Evolutionary conservation across 2,888 invertebrate genomes (phyloP).

Genomic region (Sinopyrophorus schimmeli): DNA sequence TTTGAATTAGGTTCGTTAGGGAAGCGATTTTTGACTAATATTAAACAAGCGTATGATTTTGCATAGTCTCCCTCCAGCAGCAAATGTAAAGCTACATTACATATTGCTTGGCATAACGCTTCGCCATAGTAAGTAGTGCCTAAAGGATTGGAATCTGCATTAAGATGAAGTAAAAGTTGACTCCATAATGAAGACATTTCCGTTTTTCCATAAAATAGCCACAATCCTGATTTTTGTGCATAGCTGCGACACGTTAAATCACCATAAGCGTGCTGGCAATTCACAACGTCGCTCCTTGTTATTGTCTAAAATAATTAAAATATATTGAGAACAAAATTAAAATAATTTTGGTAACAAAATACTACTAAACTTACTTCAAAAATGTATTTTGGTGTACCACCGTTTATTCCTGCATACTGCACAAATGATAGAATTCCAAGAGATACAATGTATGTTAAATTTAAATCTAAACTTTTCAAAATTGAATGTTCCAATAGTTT

Average conservation of each 20-base stretch:
- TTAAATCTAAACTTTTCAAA: constrained; percentile 68
- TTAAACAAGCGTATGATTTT: constrained; percentile 62
- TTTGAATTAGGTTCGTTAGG: constrained; percentile 65
- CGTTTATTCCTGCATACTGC: constrained; percentile 72
- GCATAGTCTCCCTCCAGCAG: constrained; percentile 61
- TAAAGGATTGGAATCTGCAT: constrained; percentile 62
- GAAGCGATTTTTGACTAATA: constrained; percentile 66
- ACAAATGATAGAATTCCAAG: constrained; percentile 77
- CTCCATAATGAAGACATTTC: constrained; percentile 81
- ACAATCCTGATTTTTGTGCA: constrained; percentile 81
- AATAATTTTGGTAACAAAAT: background rate
- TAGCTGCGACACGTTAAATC: constrained; percentile 81
- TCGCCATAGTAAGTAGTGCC: constrained; percentile 54
- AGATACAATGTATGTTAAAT: constrained; percentile 71
- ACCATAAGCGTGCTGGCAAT: constrained; percentile 80
- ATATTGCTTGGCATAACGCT: constrained; percentile 70
- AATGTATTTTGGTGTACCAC: constrained; percentile 67
- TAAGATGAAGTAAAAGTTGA: constrained; percentile 76
- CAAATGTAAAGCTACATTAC: constrained; percentile 65
- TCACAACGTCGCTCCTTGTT: constrained; percentile 82
- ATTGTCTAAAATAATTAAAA: constrained; percentile 70
- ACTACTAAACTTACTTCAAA: constrained; percentile 60
- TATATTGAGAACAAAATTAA: no score
- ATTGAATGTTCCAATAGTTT: constrained; percentile 70
- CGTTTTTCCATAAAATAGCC: constrained; percentile 86